Base-by-base conservation (phyloP, 2,888 invertebrate species). In the Monoplex corrugatus region DNA sequence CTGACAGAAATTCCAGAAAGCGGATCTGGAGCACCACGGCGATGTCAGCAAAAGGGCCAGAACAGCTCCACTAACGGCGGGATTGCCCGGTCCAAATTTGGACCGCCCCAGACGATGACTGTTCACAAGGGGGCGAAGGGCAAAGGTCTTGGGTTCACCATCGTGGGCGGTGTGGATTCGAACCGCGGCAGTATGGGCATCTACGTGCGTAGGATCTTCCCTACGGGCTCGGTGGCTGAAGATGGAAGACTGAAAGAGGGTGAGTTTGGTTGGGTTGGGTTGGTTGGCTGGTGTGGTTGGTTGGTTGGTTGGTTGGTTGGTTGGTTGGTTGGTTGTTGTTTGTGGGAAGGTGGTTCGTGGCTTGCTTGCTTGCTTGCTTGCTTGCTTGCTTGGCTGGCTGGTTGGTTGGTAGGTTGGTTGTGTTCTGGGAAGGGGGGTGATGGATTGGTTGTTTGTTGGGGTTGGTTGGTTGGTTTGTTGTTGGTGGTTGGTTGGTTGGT, bases 161-260 rank as follows among this genome's bases (percentile, higher is more conserved):
- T 98, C 93, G 98, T 98, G 50, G 98, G 98, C 87, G 98, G 98
- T 84, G 97, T 97, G 86, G 98, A 98, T 96, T 98, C 98, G 2
- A 98, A 98, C 0, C 98, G 98, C 96, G 98, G 98, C 83, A 97
- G 97, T 95, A 98, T 98, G 97, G 98, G 98, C 83, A 98, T 98
- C 95, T 98, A 98, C 96, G 98, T 98, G 8, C 98, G 98, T 96
- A 98, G 98, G 16, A 98, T 98, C 85, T 98, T 98, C 95, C 97
- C 98, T 68, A 97, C 97, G 91, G 98, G 98, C 63, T 98, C 98
- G 96, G 98, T 98, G 90, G 98, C 98, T 87, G 98, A 98, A 94
- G 97, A 97, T 96, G 98, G 98, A 90, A 97, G 97, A 94, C 97
- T 98, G 92, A 97, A 97, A 96, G 98, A 98, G 97, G 98, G 98